Evolutionary conservation across 2,113 vertebrate genomes (phyloP).

Genomic region (Chamaetylas fuelleborni): DNA sequence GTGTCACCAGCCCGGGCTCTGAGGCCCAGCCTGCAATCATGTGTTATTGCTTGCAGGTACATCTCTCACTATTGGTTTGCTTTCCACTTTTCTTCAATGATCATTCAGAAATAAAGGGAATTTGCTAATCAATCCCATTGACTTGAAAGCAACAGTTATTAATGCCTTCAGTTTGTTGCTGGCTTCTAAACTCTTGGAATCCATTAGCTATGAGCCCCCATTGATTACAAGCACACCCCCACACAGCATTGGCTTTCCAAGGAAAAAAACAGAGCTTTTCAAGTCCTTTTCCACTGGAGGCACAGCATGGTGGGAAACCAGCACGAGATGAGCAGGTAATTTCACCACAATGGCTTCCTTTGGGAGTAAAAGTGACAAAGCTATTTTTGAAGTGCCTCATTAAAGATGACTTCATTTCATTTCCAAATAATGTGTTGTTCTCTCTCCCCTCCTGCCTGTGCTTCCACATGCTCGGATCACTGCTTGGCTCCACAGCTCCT

Average conservation of each 20-base stretch:
- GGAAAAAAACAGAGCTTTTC: background rate
- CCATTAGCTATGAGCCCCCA: conserved; percentile 77
- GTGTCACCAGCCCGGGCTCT: conserved; percentile 66
- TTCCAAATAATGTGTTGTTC: background rate
- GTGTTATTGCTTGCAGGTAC: conserved; percentile 69
- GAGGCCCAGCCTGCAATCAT: conserved; percentile 64
- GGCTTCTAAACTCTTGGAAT: conserved; percentile 72
- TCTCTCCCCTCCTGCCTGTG: background rate
- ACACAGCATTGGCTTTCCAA: background rate
- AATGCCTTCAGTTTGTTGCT: conserved; percentile 73
- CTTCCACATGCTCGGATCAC: fast-evolving
- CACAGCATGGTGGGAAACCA: background rate
- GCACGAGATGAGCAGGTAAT: conserved; percentile 16
- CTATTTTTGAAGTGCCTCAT: background rate
- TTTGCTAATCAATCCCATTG: conserved; percentile 80
- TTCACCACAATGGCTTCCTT: conserved; percentile 52
- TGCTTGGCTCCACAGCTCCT: background rate
- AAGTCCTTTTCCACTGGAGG: background rate
- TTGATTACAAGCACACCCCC: conserved; percentile 65
- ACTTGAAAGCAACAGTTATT: conserved; percentile 76
- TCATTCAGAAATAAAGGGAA: conserved; percentile 76
- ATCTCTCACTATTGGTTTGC: conserved; percentile 71
- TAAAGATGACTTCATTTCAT: background rate
- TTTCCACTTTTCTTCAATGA: conserved; percentile 61
- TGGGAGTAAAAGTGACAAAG: conserved; percentile 40